Evolutionary conservation across 2,888 invertebrate genomes (phyloP).

Genomic region (Latrodectus hesperus): DNA sequence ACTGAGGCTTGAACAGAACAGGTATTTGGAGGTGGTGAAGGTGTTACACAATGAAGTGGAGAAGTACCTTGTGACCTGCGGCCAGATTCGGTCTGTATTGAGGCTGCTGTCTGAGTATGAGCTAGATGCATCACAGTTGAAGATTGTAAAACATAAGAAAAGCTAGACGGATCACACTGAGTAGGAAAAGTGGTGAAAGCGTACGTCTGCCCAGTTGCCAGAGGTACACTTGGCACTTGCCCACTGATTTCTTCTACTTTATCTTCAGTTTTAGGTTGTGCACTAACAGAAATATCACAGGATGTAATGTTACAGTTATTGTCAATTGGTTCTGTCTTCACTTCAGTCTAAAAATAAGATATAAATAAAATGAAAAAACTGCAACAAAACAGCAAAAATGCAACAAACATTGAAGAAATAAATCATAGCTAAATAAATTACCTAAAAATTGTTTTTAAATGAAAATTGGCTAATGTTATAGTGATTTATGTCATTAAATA

Average conservation of each 20-base stretch:
- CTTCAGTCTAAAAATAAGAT: slow-evolving; percentile 44
- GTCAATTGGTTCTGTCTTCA: slow-evolving; percentile 48
- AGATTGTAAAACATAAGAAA: slow-evolving; percentile 67
- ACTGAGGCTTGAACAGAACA: slow-evolving; percentile 43
- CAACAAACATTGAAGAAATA: too few relatives aligned
- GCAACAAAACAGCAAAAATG: too few relatives aligned
- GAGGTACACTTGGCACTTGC: slow-evolving; percentile 66
- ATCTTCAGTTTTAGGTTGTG: slow-evolving; percentile 59
- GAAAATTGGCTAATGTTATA: too few relatives aligned
- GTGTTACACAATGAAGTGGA: slow-evolving; percentile 63
- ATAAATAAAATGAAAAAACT: neutral
- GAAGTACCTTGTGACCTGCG: slow-evolving; percentile 69
- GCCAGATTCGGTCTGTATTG: slow-evolving; percentile 60
- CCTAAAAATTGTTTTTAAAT: too few relatives aligned
- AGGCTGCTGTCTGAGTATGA: slow-evolving; percentile 63
- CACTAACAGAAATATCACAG: slow-evolving; percentile 40
- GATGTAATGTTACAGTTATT: slow-evolving; percentile 45
- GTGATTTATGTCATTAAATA: too few relatives aligned
- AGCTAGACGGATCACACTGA: slow-evolving; percentile 60
- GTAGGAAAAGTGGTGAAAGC: slow-evolving; percentile 69
- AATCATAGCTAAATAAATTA: too few relatives aligned
- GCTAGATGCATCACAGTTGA: slow-evolving; percentile 69
- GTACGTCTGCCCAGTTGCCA: slow-evolving; percentile 67
- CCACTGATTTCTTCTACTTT: slow-evolving; percentile 61
- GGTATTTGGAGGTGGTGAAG: slow-evolving; percentile 60